Percentiles rank a stretch among this genome's conserved stretches.
Conservation (phyloP, 2,888 invertebrate species). For the Acrocera orbiculus region DNA sequence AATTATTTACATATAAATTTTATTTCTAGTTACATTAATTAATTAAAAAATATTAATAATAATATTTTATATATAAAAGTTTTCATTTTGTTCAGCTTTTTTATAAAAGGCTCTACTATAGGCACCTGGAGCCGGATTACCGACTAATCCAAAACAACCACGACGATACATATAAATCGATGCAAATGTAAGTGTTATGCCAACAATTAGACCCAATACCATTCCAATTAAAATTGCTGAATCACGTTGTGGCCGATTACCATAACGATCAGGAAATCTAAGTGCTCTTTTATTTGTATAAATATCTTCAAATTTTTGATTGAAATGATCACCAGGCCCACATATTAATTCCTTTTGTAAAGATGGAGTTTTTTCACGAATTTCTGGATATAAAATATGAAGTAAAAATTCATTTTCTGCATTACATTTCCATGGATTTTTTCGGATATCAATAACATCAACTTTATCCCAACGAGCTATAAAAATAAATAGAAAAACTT, state of each 20-base stretch:
- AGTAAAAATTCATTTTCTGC: conserved; percentile 65
- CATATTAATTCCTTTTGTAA: conserved; percentile 37
- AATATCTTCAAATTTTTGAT: too few relatives aligned
- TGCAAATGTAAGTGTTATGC: conserved; percentile 46
- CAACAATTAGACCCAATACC: conserved; percentile 41
- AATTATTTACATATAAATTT: too few relatives aligned
- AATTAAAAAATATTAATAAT: not conserved
- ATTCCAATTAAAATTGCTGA: conserved; percentile 50
- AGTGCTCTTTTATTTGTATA: conserved; percentile 37
- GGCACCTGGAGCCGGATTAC: conserved; percentile 38
- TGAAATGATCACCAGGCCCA: conserved; percentile 37
- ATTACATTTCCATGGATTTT: conserved; percentile 64
- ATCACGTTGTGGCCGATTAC: conserved; percentile 46
- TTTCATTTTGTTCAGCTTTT: conserved; percentile 27
- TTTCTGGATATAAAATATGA: conserved; percentile 39
- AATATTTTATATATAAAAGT: not conserved
- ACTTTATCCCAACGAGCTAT: conserved; percentile 53
- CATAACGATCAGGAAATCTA: conserved; percentile 48
- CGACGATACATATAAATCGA: conserved; percentile 43
- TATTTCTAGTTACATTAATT: too few relatives aligned
- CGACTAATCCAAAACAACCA: conserved; percentile 43
- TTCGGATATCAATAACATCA: conserved; percentile 44
- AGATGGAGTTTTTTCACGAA: conserved; percentile 21
- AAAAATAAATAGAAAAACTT: conserved; percentile 19
- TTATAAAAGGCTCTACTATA: conserved; percentile 56